Evolutionary conservation across 2,797 vertebrate species (phyloP), one percentile per base, ranked within the genome.

Genomic region (Amblyopsis hoosieri): DNA sequence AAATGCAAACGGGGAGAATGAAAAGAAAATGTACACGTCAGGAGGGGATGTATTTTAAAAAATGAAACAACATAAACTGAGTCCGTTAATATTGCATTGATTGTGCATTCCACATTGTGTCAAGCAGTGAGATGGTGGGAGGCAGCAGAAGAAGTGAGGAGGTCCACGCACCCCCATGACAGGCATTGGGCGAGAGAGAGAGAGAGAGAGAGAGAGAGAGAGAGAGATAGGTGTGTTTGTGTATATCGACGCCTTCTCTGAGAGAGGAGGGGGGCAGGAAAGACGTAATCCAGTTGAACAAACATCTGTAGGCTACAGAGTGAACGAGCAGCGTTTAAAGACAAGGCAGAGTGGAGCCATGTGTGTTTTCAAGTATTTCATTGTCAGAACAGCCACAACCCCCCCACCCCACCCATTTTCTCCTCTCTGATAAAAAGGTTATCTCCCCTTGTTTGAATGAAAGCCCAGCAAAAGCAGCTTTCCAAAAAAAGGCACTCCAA

Each of bases 401-500:
- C 60, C 66, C 67, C 82, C 82, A 82, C 80, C 84, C 80, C 74
- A 69, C 59, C 64, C 67, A 77, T 49, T 29, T 47, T 74, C 83
- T 80, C 78, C 61, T 49, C 64, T 62, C 74, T 71, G 73, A 65
- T 64, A 75, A 0, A 55, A 81, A 63, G 64, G 12, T 12, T 69
- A 81, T 66, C 76, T 83, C 75, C 65, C 73, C 75, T 69, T 84
- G 71, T 92, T 90, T 42, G 37, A 90, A 91, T 79, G 59, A 90
- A 90, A 93, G 92, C 91, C 92, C 89, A 89, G 72, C 86, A 93
- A 93, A 94, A 96, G 95, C 94, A 97, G 96, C 95, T 94, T 95
- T 96, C 93, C 70, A 81, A 86, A 93, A 95, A 95, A 99, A 99
- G 96, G 96, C 96, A 98, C 97, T 96, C 94, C 95, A 95, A 98